These are phyloP conservation scores for Drosophila fuyamai DNA, from an alignment of 1,140 invertebrate species.

Conservation along the genomic window DNA sequence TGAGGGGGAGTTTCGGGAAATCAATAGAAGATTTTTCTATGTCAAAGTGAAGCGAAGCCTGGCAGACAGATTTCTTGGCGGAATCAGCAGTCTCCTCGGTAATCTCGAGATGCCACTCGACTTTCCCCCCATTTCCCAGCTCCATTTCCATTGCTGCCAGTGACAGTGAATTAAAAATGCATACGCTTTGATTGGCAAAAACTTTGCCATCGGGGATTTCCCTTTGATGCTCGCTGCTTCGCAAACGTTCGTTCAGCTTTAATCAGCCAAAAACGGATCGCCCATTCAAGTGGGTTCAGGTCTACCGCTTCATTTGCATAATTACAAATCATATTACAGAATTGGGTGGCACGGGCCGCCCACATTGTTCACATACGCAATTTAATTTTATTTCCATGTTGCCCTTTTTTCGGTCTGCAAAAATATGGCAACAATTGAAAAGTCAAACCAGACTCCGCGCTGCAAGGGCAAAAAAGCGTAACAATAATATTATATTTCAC, in stretches of 20 bases:
- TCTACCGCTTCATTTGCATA: constrained; percentile 68
- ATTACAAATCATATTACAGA: constrained; percentile 79
- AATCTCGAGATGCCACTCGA: constrained; percentile 14
- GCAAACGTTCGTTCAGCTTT: constrained; percentile 14
- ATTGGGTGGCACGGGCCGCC: constrained; percentile 30
- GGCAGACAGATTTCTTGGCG: constrained; percentile 16
- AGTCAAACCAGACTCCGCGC: constrained; percentile 44
- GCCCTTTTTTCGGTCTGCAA: constrained; percentile 54
- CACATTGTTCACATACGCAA: constrained; percentile 17
- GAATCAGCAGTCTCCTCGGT: constrained; percentile 13
- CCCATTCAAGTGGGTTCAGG: constrained; percentile 3
- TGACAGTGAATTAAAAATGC: constrained; percentile 72
- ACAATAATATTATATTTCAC: constrained; percentile 55
- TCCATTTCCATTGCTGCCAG: constrained; percentile 6
- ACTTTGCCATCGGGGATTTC: constrained; percentile 18
- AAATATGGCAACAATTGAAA: constrained; percentile 74
- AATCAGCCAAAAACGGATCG: constrained; percentile 27
- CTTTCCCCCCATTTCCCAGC: background rate
- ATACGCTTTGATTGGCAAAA: constrained; percentile 60
- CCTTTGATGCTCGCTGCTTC: constrained; percentile 10
- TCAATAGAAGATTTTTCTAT: constrained; percentile 79
- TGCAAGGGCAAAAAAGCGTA: constrained; percentile 24
- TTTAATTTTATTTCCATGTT: constrained; percentile 56
- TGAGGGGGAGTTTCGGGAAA: constrained; percentile 46
- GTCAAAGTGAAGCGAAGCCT: constrained; percentile 64